phyloP scores from a whole-genome alignment of 2,113 vertebrate species.

The Galemys pyrenaicus region DNA sequence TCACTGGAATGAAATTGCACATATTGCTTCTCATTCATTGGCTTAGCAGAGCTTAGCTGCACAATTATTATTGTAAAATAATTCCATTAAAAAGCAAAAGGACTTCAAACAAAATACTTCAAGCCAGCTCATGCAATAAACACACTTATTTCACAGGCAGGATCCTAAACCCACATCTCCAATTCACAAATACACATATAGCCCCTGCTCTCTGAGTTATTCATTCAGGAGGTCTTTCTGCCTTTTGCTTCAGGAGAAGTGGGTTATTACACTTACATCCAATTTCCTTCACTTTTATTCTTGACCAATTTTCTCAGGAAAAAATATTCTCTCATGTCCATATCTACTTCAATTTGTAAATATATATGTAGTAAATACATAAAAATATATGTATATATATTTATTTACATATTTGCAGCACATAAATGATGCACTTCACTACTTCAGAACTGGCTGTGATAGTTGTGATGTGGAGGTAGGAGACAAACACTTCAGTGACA shows the following conservation, averaged over 20 bases:
- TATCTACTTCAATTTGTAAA: not conserved
- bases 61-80: not conserved
- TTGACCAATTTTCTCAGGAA: not conserved
- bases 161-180: not conserved
- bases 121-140: not conserved
- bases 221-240: not conserved
- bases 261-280: not conserved
- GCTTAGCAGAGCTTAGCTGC: not conserved
- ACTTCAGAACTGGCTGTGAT: not conserved
- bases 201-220: not conserved
- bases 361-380: no score
- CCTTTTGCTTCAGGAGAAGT: not conserved
- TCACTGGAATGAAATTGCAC: not conserved
- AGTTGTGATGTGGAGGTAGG: not conserved
- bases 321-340: not conserved
- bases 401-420: no score
- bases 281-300: not conserved
- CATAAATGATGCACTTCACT: not conserved
- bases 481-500: no score
- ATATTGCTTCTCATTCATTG: not conserved
- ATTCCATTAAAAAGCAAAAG: not conserved
- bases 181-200: accelerated
- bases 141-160: not conserved
- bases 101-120: slow-evolving; percentile 3
- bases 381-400: no score